Evolutionary conservation across 1,140 invertebrate genomes (phyloP).

Genomic region (Papilio aristodemus): DNA sequence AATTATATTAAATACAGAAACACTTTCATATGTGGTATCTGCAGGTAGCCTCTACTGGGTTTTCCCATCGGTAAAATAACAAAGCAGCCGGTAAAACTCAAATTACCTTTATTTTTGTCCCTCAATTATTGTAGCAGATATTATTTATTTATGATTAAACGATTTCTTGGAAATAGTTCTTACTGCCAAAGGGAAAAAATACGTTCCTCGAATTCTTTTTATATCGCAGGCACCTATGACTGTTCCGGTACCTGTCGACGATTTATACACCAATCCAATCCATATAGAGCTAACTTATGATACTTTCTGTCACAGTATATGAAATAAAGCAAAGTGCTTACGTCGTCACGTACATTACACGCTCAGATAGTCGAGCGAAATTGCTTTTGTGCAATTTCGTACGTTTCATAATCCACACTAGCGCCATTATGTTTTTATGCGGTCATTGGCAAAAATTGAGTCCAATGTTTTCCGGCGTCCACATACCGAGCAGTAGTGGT

Average conservation of each 20-base stretch:
- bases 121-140: not conserved
- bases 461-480: slow-evolving; percentile 7
- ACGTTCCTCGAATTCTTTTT: no score
- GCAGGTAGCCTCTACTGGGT: not conserved
- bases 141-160: not conserved
- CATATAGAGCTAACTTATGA: no score
- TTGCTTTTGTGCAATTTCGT: slow-evolving; percentile 22
- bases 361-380: slow-evolving; percentile 10
- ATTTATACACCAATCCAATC: no score
- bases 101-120: not conserved
- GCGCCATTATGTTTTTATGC: slow-evolving; percentile 19
- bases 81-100: not conserved
- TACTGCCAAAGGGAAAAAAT: no score
- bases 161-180: not conserved
- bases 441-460: slow-evolving; percentile 33
- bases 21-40: no score
- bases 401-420: slow-evolving; percentile 13
- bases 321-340: not conserved
- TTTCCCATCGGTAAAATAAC: not conserved
- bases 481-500: not conserved
- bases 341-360: not conserved
- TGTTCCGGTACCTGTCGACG: no score
- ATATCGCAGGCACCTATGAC: no score
- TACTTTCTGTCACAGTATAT: no score
- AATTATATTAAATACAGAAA: no score